Evolutionary conservation across 1,140 invertebrate genomes (phyloP), one percentile per base, ranked within the genome.

Genomic region (Reticulitermes speratus): DNA sequence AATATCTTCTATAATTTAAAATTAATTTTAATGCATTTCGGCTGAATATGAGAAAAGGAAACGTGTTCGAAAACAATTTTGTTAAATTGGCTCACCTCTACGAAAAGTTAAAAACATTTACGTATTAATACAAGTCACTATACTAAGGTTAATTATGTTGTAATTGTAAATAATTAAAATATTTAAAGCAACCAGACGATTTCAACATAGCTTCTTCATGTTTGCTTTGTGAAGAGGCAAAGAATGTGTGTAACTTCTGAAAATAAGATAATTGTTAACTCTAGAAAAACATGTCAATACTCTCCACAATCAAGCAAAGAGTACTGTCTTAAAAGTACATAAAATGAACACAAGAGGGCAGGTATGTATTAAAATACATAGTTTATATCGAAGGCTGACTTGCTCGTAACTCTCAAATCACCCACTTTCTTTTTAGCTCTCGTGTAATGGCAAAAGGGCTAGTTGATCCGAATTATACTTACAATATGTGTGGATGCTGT

Each of bases 381-480:
- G 9, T 75, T 75, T 75, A 19, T 30, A 30, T 75, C n/a, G n/a
- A 75, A 75, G 65, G n/a, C n/a, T 75, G n/a, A 30, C 8, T 30
- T 11, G 65, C 65, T 75, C 16, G 2, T 30, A 30, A 30, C 7
- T 75, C n/a, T 19, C n/a, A 75, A 75, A 75, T 19, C 65, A 75
- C 30, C 65, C 65, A 30, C 2, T 75, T 75, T 75, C 1, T 7
- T 75, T 75, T 75, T 75, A 75, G 65, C 65, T 75, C 65, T 75
- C 25, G n/a, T 75, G 65, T 75, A 75, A 75, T 75, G 65, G 7
- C n/a, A 75, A 75, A 75, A 75, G 65, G n/a, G 65, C 65, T 75
- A 75, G 65, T 75, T 75, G 2, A 75, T 75, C 65, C 65, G 65
- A 75, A 75, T 75, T 75, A 75, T 75, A 75, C n/a, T 5, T 21